Percentiles rank a stretch among this genome's conserved stretches.
Conservation (phyloP, 2,113 vertebrate genomes). For the Megaleporinus macrocephalus region DNA sequence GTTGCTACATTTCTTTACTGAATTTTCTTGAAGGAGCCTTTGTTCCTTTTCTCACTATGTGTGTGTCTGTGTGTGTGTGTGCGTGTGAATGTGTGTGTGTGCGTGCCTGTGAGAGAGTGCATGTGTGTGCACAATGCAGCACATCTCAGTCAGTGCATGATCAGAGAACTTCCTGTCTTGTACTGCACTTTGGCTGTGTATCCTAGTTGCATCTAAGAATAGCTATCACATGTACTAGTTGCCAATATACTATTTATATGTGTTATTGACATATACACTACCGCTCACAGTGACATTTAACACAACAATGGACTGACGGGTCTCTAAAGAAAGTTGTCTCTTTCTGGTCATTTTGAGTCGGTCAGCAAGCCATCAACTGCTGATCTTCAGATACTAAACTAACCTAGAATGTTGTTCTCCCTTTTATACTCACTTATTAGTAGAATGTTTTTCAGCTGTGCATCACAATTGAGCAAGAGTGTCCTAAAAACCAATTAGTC, state of each 20-base stretch:
- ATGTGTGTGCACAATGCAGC: slow-evolving; percentile 15
- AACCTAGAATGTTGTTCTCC: no score
- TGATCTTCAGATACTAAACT: no score
- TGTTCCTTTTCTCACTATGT: slow-evolving; percentile 24
- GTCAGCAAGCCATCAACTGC: no score
- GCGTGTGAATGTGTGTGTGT: neutral
- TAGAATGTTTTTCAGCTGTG: no score
- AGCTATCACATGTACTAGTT: neutral
- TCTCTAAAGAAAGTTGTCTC: no score
- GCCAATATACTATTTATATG: neutral
- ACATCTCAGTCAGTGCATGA: slow-evolving; percentile 51
- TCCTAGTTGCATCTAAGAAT: slow-evolving; percentile 36
- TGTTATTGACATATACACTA: no score
- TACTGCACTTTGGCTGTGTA: slow-evolving; percentile 47
- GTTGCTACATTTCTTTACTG: neutral
- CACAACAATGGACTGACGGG: no score
- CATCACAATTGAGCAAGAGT: no score
- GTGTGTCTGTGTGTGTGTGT: neutral
- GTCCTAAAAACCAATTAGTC: no score
- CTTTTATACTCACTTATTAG: no score
- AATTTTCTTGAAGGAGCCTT: neutral
- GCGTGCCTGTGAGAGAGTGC: slow-evolving; percentile 40
- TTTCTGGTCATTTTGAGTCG: no score
- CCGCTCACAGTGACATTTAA: no score
- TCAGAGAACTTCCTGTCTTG: slow-evolving; percentile 68